Evolutionary conservation across 2,888 invertebrate genomes (phyloP).

Genomic region (Automeris io): DNA sequence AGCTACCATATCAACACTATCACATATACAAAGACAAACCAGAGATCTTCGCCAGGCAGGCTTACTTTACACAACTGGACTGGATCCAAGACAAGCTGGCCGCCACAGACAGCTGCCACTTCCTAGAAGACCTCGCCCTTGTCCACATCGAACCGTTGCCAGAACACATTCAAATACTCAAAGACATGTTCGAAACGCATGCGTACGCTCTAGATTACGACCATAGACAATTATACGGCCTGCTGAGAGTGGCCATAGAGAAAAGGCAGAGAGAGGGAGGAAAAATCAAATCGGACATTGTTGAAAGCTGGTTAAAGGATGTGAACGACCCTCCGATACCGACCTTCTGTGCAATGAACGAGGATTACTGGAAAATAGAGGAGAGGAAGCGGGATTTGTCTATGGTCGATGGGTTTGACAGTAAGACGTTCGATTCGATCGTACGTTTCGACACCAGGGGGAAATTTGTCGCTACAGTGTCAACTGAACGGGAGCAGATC

Average conservation of each 20-base stretch:
- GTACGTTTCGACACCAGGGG: conserved; percentile 80
- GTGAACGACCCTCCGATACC: conserved; percentile 76
- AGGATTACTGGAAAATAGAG: conserved; percentile 54
- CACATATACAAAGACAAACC: conserved; percentile 73
- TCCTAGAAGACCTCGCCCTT: conserved; percentile 85
- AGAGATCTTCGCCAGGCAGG: conserved; percentile 78
- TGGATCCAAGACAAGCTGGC: conserved; percentile 90
- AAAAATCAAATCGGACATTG: conserved; percentile 49
- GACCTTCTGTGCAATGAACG: conserved; percentile 77
- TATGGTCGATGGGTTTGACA: conserved; percentile 58
- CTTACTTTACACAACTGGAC: conserved; percentile 83
- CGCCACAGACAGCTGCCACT: conserved; percentile 84
- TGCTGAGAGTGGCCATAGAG: conserved; percentile 64
- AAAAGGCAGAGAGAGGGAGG: conserved; percentile 48
- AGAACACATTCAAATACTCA: conserved; percentile 75
- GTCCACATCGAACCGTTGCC: conserved; percentile 64
- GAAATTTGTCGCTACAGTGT: conserved; percentile 85
- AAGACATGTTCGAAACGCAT: conserved; percentile 83
- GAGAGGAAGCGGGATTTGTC: conserved; percentile 46
- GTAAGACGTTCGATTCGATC: conserved; percentile 77
- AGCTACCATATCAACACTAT: conserved; percentile 87
- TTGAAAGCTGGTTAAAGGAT: conserved; percentile 60
- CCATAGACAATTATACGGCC: conserved; percentile 88
- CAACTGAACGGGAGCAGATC: conserved; percentile 85
- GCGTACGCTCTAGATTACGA: conserved; percentile 87